Evolutionary conservation across 2,888 invertebrate species (phyloP).

Genomic region (Eupithecia subfuscata): DNA sequence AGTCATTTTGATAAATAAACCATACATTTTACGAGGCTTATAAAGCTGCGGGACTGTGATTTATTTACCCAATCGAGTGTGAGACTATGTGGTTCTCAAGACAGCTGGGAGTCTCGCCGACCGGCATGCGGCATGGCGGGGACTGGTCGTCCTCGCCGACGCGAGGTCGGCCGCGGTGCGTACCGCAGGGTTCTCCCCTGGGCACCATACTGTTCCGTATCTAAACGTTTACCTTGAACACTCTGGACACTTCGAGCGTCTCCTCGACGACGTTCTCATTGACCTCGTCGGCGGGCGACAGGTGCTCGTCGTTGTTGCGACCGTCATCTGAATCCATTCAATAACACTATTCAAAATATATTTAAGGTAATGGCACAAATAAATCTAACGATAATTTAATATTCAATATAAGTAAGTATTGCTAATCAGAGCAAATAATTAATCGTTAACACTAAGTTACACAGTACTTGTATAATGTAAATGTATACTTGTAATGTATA

Average conservation of each 20-base stretch:
- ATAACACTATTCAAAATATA: neutral
- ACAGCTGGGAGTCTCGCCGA: too few species aligned
- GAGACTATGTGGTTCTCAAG: too few species aligned
- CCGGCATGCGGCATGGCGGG: neutral
- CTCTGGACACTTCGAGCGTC: conserved; percentile 86
- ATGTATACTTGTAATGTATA: too few species aligned
- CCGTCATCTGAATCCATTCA: neutral
- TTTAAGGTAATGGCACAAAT: neutral
- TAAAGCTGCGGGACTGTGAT: too few species aligned
- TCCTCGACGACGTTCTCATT: conserved; percentile 45
- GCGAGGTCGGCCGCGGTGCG: neutral
- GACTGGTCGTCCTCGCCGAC: too few species aligned
- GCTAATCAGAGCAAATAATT: too few species aligned
- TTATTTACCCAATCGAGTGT: too few species aligned
- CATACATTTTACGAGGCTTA: too few species aligned
- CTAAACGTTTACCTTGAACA: conserved; percentile 85
- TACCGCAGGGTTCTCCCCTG: neutral
- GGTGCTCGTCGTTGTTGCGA: conserved; percentile 29
- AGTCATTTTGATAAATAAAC: neutral
- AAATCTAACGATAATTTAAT: too few species aligned
- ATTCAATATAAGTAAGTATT: too few species aligned
- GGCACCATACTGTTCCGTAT: neutral
- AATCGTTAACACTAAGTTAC: too few species aligned
- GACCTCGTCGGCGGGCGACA: conserved; percentile 18
- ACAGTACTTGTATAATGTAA: too few species aligned